A percentile compares a stretch with the other conserved stretches of the same genome.
These are phyloP conservation scores for Nephila pilipes DNA, from an alignment of 1,140 invertebrate species.

Conservation along the genomic window DNA sequence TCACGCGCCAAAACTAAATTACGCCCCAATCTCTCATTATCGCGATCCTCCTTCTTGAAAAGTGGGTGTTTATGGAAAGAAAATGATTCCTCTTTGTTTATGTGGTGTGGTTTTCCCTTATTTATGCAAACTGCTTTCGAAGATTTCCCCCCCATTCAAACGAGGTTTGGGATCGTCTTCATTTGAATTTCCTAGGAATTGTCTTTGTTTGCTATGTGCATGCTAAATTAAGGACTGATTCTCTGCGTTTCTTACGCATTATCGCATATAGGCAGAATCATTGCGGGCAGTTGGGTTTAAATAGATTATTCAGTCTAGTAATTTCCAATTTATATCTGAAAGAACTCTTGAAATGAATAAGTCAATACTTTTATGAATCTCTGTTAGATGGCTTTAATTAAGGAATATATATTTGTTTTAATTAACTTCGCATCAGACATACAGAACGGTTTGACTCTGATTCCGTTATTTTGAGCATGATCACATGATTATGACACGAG, in stretches of 20 bases:
- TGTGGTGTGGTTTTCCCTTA: constrained; percentile 1
- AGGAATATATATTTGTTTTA: too few relatives aligned
- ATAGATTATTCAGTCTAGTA: too few relatives aligned
- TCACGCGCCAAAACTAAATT: constrained; percentile 60
- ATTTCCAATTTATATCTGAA: too few relatives aligned
- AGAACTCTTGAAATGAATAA: too few relatives aligned
- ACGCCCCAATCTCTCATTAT: constrained; percentile 65
- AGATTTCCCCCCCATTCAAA: not conserved
- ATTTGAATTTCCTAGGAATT: not conserved
- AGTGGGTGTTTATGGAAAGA: constrained; percentile 28
- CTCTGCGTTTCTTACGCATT: too few relatives aligned
- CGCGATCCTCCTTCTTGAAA: constrained; percentile 8
- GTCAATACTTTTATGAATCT: too few relatives aligned
- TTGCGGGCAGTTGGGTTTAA: not conserved
- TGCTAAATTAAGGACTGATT: not conserved
- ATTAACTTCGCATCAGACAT: too few relatives aligned
- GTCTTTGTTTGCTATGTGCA: not conserved
- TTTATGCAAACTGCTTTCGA: constrained; percentile 36
- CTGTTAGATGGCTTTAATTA: too few relatives aligned
- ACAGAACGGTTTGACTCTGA: too few relatives aligned
- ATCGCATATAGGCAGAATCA: not conserved
- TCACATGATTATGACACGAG: too few relatives aligned
- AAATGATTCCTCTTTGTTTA: constrained; percentile 29
- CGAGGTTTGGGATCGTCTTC: not conserved
- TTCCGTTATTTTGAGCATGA: too few relatives aligned